A percentile compares a stretch with the other conserved stretches of the same genome.
Evolutionary conservation across 2,797 vertebrate genomes (phyloP).

Genomic region (Parambassis ranga): DNA sequence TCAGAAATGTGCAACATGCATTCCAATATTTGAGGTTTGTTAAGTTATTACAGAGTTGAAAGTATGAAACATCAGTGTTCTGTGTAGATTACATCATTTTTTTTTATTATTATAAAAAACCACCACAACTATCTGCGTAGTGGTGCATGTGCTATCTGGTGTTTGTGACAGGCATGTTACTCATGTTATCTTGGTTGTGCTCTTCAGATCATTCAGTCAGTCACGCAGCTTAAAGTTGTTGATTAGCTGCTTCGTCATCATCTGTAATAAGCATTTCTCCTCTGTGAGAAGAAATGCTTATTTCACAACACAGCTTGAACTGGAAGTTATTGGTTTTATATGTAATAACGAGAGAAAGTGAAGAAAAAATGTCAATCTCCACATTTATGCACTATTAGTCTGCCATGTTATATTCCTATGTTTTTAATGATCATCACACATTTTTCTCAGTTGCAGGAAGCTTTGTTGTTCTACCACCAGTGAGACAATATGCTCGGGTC

Average conservation of each 20-base stretch:
- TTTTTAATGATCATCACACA: too few species aligned
- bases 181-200: neutral
- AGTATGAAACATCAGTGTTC: neutral
- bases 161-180: neutral
- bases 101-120: slow-evolving; percentile 33
- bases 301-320: neutral
- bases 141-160: neutral
- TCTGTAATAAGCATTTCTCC: neutral
- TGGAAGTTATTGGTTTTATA: neutral
- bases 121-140: neutral
- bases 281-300: neutral
- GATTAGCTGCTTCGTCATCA: neutral
- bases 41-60: neutral
- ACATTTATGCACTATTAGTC: too few species aligned
- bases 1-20: neutral
- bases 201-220: neutral
- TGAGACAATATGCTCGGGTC: slow-evolving; percentile 80
- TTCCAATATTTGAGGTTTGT: neutral
- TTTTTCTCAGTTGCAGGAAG: slow-evolving; percentile 56
- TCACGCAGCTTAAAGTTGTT: neutral
- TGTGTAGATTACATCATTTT: slow-evolving; percentile 15
- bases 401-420: too few species aligned
- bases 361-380: neutral
- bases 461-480: slow-evolving; percentile 61
- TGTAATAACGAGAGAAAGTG: neutral